These are phyloP conservation scores for Eristalis arbustorum DNA, from an alignment of 2,888 invertebrate species.

Conservation along the genomic window DNA sequence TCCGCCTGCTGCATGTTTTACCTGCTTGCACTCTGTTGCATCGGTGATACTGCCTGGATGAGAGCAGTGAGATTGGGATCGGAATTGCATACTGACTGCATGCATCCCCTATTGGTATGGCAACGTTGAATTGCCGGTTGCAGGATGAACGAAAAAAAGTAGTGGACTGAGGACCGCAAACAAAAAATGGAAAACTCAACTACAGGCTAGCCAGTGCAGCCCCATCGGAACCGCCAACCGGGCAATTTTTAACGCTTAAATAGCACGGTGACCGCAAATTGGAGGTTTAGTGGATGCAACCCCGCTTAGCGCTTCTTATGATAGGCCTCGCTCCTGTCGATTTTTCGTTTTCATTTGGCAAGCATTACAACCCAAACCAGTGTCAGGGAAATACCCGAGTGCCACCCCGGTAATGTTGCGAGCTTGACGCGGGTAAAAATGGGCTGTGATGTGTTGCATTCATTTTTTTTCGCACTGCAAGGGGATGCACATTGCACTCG, in stretches of 20 bases:
- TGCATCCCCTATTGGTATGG: constrained; percentile 53
- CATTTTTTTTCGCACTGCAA: constrained; percentile 48
- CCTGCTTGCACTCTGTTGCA: constrained; percentile 71
- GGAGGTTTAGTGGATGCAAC: constrained; percentile 69
- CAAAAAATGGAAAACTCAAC: constrained; percentile 38
- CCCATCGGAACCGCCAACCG: constrained; percentile 54
- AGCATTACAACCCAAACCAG: constrained; percentile 40
- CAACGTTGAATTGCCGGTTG: constrained; percentile 39
- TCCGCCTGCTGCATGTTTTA: constrained; percentile 70
- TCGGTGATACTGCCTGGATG: constrained; percentile 45
- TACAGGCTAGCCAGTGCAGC: constrained; percentile 28
- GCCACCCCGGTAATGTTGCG: constrained; percentile 53
- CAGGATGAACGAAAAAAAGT: constrained; percentile 52
- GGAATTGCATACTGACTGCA: constrained; percentile 64
- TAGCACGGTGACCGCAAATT: constrained; percentile 70
- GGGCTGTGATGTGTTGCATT: constrained; percentile 40
- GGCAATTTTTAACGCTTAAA: constrained; percentile 70
- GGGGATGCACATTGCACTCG: constrained; percentile 61
- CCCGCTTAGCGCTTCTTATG: constrained; percentile 66
- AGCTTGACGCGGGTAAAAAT: constrained; percentile 58
- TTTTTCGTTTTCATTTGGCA: constrained; percentile 21
- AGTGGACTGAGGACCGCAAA: constrained; percentile 52
- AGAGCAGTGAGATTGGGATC: constrained; percentile 26
- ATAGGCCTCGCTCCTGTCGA: constrained; percentile 11
- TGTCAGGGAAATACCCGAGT: background rate